A percentile compares a stretch with the other conserved stretches of the same genome.
Conservation (phyloP, 2,888 invertebrate species). For the Iselma pallidipennis region DNA sequence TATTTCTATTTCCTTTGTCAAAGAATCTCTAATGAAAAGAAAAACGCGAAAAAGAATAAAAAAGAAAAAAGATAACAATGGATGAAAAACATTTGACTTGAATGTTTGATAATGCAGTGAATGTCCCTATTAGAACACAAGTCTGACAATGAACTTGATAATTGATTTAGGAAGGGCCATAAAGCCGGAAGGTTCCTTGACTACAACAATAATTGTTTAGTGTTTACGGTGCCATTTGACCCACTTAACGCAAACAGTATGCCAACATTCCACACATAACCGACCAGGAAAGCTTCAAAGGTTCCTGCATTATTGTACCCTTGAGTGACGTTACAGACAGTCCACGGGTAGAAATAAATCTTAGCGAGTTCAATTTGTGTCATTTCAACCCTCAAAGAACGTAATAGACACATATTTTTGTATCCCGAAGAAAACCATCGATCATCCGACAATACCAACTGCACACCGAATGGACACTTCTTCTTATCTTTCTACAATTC, state of each 20-base stretch:
- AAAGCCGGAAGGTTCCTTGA: conserved; percentile 18
- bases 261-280: conserved; percentile 29
- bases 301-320: conserved; percentile 21
- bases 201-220: conserved; percentile 27
- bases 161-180: conserved; percentile 25
- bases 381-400: conserved; percentile 9
- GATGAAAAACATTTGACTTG: not conserved
- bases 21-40: no score
- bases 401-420: conserved; percentile 12
- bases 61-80: no score
- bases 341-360: conserved; percentile 20
- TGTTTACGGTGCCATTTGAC: conserved; percentile 30
- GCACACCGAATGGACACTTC: no score
- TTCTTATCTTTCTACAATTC: no score
- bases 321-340: conserved; percentile 23
- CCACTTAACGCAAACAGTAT: conserved; percentile 30
- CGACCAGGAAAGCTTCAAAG: conserved; percentile 15
- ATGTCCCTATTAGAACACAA: conserved; percentile 17
- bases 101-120: not conserved
- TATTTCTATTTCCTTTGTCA: no score
- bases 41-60: no score
- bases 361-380: conserved; percentile 23
- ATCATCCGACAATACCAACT: conserved; percentile 8
- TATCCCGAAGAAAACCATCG: conserved; percentile 18
- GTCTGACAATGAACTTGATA: conserved; percentile 25